Base-by-base conservation (phyloP, 2,888 invertebrate genomes). In the Mythimna albipuncta region DNA sequence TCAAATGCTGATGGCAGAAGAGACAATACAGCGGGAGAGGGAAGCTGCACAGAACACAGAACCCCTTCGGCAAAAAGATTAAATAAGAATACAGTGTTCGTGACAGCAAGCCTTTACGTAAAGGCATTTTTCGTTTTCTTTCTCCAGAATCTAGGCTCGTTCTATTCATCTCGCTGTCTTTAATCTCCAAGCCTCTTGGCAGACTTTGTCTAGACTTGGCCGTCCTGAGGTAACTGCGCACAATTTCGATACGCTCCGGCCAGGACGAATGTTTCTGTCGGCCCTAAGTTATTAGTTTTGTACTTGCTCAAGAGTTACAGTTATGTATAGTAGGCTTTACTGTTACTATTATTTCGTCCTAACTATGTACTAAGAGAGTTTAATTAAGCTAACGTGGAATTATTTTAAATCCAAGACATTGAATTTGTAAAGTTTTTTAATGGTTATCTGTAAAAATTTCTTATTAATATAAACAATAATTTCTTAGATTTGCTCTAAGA, bases 1-100 rank as follows among this genome's bases (percentile, higher is more conserved):
- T 71, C 50, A 21, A 64, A 78, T 61, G 54, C 59, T 59, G 72
- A 66, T 68, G 71, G 50, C 38, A 74, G 75, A 69, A 72, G 73
- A 85, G 81, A 85, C 74, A 87, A 84, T 85, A 80, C 86, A 85
- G 90, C 85, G 87, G 88, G 85, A 88, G 88, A 90, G 88, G 86
- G 85, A 89, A 89, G 89, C 89, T 87, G 82, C 81, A 84, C 87
- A 90, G 91, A 89, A 85, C 87, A 90, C 90, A 89, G 91, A 92
- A 90, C 91, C 89, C 84, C 85, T 85, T 82, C 71, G 85, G 91
- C 92, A 95, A 94, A 95, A 93, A 92, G 93, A 94, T 93, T 93
- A 94, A 94, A 94, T 94, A 94, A 94, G 92, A 94, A 93, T 91
- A 92, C 91, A 87, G 91, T 93, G 95, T 93, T 95, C 93, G 94